Conservation (phyloP, 2,113 vertebrate genomes). For the Thinocorus orbignyianus region DNA sequence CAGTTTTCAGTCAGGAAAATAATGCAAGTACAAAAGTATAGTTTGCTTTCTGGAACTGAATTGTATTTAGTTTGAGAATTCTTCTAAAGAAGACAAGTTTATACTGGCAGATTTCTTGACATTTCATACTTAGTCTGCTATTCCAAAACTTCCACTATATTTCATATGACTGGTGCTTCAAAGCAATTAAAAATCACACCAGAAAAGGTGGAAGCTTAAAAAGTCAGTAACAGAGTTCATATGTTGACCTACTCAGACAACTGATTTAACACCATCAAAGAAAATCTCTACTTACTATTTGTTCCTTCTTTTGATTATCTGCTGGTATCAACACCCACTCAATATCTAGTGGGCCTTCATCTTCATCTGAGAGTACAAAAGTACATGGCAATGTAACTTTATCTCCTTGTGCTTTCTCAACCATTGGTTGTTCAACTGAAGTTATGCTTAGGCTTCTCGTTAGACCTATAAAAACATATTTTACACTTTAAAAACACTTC, state of each 20-base stretch:
- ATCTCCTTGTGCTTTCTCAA: constrained; percentile 79
- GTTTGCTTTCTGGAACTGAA: not conserved
- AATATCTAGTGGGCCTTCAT: constrained; percentile 74
- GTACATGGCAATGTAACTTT: constrained; percentile 73
- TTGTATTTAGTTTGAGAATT: not conserved
- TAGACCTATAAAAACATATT: constrained; percentile 60
- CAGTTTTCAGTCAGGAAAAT: not conserved
- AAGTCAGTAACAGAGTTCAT: not conserved
- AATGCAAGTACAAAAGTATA: not conserved
- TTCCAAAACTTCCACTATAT: not conserved
- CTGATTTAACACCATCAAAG: not conserved
- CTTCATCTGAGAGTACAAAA: constrained; percentile 55
- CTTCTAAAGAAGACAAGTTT: not conserved
- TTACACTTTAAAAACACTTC: not conserved
- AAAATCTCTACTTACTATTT: constrained; percentile 71
- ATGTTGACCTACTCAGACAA: not conserved
- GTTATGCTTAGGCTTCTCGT: constrained; percentile 69
- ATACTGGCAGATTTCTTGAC: not conserved
- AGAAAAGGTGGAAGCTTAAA: not conserved
- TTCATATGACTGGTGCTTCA: not conserved
- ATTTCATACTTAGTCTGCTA: not conserved
- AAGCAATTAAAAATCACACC: not conserved
- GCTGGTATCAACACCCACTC: constrained; percentile 77
- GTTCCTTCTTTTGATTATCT: constrained; percentile 73
- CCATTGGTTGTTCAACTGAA: constrained; percentile 30